Percentiles rank a stretch among this genome's conserved stretches.
phyloP scores from a whole-genome alignment of 2,113 vertebrate species.

The Mormoops blainvillei region DNA sequence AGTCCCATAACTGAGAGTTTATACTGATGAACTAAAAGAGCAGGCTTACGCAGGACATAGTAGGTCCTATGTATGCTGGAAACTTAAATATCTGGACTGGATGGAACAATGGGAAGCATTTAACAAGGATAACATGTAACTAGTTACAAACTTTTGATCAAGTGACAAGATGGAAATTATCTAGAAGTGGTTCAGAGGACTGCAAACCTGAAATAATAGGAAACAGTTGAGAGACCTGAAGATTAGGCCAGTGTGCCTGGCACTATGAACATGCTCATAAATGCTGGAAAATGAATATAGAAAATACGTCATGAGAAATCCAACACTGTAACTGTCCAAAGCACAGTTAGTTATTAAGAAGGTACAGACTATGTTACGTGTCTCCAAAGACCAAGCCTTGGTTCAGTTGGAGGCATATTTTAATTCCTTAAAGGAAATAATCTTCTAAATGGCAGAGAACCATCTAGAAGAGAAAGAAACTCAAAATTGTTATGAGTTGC shows the following conservation, averaged over 20 bases:
- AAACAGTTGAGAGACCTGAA: constrained; percentile 1
- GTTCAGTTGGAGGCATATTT: neutral
- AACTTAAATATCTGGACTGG: neutral
- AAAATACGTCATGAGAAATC: neutral
- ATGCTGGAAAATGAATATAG: neutral
- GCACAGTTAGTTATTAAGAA: neutral
- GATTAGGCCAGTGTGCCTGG: neutral
- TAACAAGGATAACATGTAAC: constrained; percentile 20
- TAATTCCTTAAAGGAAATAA: constrained; percentile 9
- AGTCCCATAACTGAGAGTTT: neutral
- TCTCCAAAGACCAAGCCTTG: neutral
- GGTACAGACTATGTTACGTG: neutral
- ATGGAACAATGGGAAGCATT: constrained; percentile 6
- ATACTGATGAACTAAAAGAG: constrained; percentile 3
- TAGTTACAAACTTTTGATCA: constrained; percentile 30
- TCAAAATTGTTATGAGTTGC: neutral
- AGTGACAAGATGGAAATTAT: constrained; percentile 26
- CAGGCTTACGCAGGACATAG: neutral
- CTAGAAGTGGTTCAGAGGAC: constrained; percentile 1
- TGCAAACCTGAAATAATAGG: neutral
- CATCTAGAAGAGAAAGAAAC: neutral
- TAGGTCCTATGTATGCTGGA: neutral
- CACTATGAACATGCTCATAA: neutral
- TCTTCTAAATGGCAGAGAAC: neutral
- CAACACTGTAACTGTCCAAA: neutral